Conservation (phyloP, 1,140 invertebrate genomes). For the Penaeus japonicus region DNA sequence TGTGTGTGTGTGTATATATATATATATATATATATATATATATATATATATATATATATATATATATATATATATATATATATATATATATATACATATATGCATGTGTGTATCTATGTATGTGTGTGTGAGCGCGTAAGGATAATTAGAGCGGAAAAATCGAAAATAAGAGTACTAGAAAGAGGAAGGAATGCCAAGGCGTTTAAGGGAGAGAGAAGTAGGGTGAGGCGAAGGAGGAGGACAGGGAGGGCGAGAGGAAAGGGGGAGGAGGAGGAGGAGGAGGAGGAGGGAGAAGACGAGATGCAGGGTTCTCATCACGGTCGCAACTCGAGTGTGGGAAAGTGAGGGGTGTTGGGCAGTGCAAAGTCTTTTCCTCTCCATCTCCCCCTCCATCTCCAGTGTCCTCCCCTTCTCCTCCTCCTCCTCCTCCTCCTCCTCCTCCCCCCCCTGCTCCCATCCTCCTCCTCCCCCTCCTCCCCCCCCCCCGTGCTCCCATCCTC, state of each 20-base stretch:
- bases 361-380: not conserved
- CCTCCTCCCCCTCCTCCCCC: not conserved
- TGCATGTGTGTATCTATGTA: not conserved
- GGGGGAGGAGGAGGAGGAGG: not conserved
- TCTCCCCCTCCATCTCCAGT: not conserved
- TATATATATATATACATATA: not conserved
- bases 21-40: not conserved
- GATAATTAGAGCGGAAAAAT: no score
- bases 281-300: not conserved
- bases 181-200: not conserved
- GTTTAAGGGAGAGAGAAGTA: not conserved
- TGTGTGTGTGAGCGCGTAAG: no score
- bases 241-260: not conserved
- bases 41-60: not conserved
- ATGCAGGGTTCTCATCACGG: not conserved
- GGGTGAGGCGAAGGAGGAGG: not conserved
- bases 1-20: slow-evolving; percentile 1
- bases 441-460: not conserved
- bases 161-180: not conserved
- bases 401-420: not conserved
- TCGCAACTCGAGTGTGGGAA: not conserved
- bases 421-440: not conserved
- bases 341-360: not conserved
- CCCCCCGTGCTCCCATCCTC: no score
- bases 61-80: not conserved